These are phyloP conservation scores for Mythimna vitellina DNA, from an alignment of 2,888 invertebrate species.

Conservation along the genomic window DNA sequence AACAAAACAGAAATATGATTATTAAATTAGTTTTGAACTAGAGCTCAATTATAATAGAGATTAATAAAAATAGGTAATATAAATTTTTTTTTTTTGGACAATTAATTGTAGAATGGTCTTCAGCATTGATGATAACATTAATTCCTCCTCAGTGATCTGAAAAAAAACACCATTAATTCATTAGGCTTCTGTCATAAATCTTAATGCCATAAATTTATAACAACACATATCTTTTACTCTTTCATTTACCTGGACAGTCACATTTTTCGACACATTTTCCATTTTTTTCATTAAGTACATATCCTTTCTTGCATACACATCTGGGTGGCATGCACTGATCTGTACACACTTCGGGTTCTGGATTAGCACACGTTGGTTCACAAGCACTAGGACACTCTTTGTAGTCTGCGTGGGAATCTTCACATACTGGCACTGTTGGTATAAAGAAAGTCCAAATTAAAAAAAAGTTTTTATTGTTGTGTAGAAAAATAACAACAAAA, in stretches of 20 bases:
- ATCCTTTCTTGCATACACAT: conserved; percentile 37
- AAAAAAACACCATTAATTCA: conserved; percentile 13
- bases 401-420: conserved; percentile 19
- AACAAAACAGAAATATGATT: conserved; percentile 7
- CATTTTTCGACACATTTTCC: not conserved
- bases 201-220: not conserved
- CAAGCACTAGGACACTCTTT: not conserved
- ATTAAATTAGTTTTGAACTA: not conserved
- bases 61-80: not conserved
- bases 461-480: not conserved
- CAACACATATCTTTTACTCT: not conserved
- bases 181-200: not conserved
- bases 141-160: conserved; percentile 13
- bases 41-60: not conserved
- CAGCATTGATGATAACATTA: not conserved
- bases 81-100: not conserved
- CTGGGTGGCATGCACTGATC: not conserved
- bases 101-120: not conserved
- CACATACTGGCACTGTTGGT: not conserved
- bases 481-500: too few species aligned
- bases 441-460: not conserved
- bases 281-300: conserved; percentile 11
- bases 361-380: conserved; percentile 23
- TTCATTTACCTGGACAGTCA: conserved; percentile 19
- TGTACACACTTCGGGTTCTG: not conserved